Base-by-base conservation (phyloP, 92 coral and sea anemone species). In the Pocillopora meandrina region DNA sequence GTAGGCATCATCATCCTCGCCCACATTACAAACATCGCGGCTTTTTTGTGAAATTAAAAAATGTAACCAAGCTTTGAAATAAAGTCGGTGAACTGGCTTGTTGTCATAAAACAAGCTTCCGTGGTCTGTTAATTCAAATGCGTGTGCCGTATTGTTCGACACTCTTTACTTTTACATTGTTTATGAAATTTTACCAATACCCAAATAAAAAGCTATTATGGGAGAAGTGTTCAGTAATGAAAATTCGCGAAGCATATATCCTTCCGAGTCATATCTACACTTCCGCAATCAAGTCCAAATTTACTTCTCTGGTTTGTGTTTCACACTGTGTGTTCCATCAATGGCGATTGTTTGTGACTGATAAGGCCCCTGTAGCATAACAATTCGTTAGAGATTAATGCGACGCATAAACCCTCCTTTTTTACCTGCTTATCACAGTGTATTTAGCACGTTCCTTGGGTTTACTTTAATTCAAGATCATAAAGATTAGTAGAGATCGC, bases 271-370 rank as follows among this genome's bases (percentile, higher is more conserved):
- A 81, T 85, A 85, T 88, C 89, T 88, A 33, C n/a, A 83, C 93
- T 94, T 94, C 98, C 98, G 95, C 72, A 82, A 76, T 88, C 93
- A 89, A 90, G 93, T 94, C 89, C 88, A 92, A 85, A 92, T 94
- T 94, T 94, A 92, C 95, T 94, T 86, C 89, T 78, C 56, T 78
- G 90, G 92, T 85, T 79, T 75, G 76, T 80, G 78, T 80, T 85
- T 82, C 85, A 77, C 69, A 89, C 92, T 75, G 86, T 84, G 85
- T 52, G 57, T 69, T 68, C 75, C 90, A 79, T 88, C 89, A 89
- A 90, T 85, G 76, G 81, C 36, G 93, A 91, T 91, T 89, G 94
- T 89, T 80, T 85, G 83, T 75, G 34, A 61, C 78, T 75, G 92
- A 90, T 90, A 91, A 84, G 90, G 52, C 61, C 73, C 81, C 85